Evolutionary conservation across 2,888 invertebrate species (phyloP), one percentile per base, ranked within the genome.

Genomic region (Chironomus tentans): DNA sequence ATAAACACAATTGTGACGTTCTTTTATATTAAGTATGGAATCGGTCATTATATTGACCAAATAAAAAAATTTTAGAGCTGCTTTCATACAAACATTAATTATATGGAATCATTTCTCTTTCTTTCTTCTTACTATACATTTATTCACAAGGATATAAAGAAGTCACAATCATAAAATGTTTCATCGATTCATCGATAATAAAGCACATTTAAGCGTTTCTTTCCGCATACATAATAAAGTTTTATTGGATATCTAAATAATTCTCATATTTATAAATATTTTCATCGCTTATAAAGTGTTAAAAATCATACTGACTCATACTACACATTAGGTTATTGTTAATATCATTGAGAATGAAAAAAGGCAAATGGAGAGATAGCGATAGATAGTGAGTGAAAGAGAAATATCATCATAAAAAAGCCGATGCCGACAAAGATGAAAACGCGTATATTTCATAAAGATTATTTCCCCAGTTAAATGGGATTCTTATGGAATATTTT

Each of bases 281-380:
- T 70, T 70, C 70, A 70, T 70, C 70, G 47, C 70, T 21, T 48
- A 13, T 48, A 70, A 65, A 70, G 70, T 70, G 70, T 70, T 70
- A 70, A 70, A 70, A 65, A 24, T 65, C 65, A 65, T 65, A 38
- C 65, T 65, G 18, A 65, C 13, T 65, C 65, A 22, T 65, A 7
- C 22, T 13, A 18, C 56, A 56, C 56, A 56, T 18, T 56, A 15
- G 15, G 15, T 15, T 56, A n/a, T 21, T 65, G 62, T 65, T 62
- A 62, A 62, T 65, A 65, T 65, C 62, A 65, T 21, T 10, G 62
- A 21, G 38, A n/a, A n/a, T 18, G 38, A 22, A 38, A 68, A 38
- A 38, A 38, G 4, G 10, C 4, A 38, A 38, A 38, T 38, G 38
- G 38, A 38, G 38, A 38, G 38, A 38, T 38, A 38, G 38, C 24